These are phyloP conservation scores for Phyto melanocephala DNA, from an alignment of 2,888 invertebrate genomes.

Conservation along the genomic window DNA sequence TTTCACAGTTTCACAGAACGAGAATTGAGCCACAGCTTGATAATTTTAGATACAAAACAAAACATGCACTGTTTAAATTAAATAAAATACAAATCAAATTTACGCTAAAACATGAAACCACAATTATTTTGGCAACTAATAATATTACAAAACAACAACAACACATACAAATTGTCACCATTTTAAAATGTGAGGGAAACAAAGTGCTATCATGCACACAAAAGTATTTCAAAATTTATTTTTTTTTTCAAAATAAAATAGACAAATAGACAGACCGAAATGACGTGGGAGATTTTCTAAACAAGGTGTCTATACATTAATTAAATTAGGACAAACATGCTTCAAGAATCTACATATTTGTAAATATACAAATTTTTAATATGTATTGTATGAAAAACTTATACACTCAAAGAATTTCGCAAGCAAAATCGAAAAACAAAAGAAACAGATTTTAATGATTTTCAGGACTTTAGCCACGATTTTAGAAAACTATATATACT, in stretches of 20 bases:
- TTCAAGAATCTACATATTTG: neutral
- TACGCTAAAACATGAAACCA: slow-evolving; percentile 10
- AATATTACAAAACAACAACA: slow-evolving; percentile 21
- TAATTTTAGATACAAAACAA: neutral
- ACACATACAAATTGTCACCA: slow-evolving; percentile 19
- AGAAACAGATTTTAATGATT: too few relatives aligned
- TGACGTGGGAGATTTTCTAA: slow-evolving; percentile 34
- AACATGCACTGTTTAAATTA: neutral
- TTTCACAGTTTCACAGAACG: too few relatives aligned
- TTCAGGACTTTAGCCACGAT: too few relatives aligned
- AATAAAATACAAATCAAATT: slow-evolving; percentile 42
- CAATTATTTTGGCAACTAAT: slow-evolving; percentile 39
- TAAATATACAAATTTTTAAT: neutral
- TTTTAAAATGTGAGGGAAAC: slow-evolving; percentile 19
- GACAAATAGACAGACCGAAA: neutral
- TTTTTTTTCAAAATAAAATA: too few relatives aligned
- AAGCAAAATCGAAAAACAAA: neutral
- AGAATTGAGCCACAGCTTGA: neutral
- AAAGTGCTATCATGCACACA: too few relatives aligned
- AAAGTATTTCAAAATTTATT: too few relatives aligned
- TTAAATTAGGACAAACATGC: slow-evolving; percentile 47
- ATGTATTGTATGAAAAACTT: neutral
- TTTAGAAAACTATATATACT: too few relatives aligned
- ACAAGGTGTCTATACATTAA: slow-evolving; percentile 55
- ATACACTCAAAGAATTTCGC: neutral